phyloP scores from a whole-genome alignment of 1,140 invertebrate species.

The Caenorhabditis latens region DNA sequence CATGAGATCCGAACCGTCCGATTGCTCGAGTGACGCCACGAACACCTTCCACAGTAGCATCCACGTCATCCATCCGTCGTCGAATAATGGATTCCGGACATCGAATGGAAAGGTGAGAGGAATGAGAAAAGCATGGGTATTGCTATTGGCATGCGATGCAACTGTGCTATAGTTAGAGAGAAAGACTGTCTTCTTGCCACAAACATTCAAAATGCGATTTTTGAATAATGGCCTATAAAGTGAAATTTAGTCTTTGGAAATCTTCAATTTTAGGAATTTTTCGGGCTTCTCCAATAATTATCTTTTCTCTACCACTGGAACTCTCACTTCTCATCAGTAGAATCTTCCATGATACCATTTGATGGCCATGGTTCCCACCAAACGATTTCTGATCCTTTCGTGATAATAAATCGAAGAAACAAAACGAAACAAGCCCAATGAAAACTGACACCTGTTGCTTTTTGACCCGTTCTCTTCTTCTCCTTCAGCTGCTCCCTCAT shows the following conservation, averaged over 20 bases:
- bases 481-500: neutral
- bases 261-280: too few relatives aligned
- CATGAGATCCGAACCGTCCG: slow-evolving; percentile 16
- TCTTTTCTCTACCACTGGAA: neutral
- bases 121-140: neutral
- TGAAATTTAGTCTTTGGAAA: too few relatives aligned
- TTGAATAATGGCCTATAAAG: too few relatives aligned
- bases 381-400: neutral
- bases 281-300: too few relatives aligned
- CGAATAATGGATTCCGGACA: neutral
- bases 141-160: too few relatives aligned
- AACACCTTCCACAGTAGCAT: slow-evolving; percentile 45
- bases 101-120: neutral
- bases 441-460: slow-evolving; percentile 34
- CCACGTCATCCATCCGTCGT: neutral
- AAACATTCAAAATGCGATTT: too few relatives aligned
- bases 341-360: too few relatives aligned
- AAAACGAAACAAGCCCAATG: neutral
- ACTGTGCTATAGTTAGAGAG: too few relatives aligned
- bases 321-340: too few relatives aligned
- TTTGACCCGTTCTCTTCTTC: slow-evolving; percentile 35
- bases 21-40: slow-evolving; percentile 16
- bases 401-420: neutral
- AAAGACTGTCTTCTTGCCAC: too few relatives aligned
- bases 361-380: too few relatives aligned